phyloP scores from a whole-genome alignment of 2,113 vertebrate genomes.

The Murina feae region DNA sequence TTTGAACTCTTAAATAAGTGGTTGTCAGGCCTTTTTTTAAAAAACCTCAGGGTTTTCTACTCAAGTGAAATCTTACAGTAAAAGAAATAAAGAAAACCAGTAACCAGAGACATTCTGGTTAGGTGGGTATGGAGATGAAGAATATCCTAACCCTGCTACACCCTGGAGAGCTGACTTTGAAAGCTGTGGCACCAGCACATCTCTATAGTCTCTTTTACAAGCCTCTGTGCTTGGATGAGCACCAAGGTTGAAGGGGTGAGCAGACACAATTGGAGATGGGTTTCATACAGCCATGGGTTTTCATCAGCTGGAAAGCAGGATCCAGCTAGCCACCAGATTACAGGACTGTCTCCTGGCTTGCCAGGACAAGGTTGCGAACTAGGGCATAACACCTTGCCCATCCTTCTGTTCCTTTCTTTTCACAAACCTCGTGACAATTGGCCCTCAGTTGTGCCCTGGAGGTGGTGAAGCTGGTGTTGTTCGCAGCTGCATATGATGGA shows the following conservation, averaged over 20 bases:
- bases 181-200: background rate
- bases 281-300: background rate
- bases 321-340: background rate
- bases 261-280: background rate
- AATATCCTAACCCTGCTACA: background rate
- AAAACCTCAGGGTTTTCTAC: background rate
- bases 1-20: background rate
- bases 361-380: background rate
- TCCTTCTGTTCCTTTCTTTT: background rate
- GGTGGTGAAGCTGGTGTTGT: background rate
- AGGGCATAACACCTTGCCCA: background rate
- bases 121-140: background rate
- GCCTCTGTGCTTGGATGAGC: too few relatives aligned
- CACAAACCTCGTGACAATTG: background rate
- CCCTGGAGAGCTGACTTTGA: background rate
- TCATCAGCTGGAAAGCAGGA: background rate
- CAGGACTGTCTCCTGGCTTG: background rate
- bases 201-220: background rate
- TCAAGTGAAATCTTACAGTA: background rate
- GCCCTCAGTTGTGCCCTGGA: constrained; percentile 39
- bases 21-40: too few relatives aligned
- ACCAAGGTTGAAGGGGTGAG: background rate
- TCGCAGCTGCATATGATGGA: background rate
- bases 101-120: background rate
- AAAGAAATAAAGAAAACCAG: background rate